These are phyloP conservation scores for Polymixis lichenea DNA, from an alignment of 2,888 invertebrate species.

Conservation along the genomic window DNA sequence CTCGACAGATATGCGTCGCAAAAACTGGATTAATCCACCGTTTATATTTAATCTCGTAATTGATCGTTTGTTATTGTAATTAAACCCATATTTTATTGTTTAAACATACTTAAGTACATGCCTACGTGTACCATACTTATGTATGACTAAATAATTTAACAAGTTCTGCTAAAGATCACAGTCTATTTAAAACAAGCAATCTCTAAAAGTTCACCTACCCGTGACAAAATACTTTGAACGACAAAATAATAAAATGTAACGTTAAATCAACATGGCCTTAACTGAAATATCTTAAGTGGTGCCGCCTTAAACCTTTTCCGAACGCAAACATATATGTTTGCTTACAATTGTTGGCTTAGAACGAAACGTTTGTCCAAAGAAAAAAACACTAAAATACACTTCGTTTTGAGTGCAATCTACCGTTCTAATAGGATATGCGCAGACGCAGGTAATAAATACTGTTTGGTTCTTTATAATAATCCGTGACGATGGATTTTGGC, in stretches of 20 bases:
- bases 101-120: neutral
- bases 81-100: slow-evolving; percentile 30
- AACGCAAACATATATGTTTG: slow-evolving; percentile 81
- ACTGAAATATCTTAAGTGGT: slow-evolving; percentile 73
- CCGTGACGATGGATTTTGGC: slow-evolving; percentile 61
- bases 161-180: neutral
- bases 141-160: neutral
- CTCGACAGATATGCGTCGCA: neutral
- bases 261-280: slow-evolving; percentile 67
- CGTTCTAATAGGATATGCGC: slow-evolving; percentile 81
- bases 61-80: slow-evolving; percentile 23
- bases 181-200: slow-evolving; percentile 6
- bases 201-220: slow-evolving; percentile 35
- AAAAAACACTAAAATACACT: slow-evolving; percentile 64
- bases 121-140: neutral
- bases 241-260: slow-evolving; percentile 57
- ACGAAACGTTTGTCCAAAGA: slow-evolving; percentile 72
- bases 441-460: slow-evolving; percentile 59
- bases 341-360: slow-evolving; percentile 79
- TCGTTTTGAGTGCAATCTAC: slow-evolving; percentile 77
- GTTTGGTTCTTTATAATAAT: slow-evolving; percentile 74
- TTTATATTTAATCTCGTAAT: slow-evolving; percentile 13
- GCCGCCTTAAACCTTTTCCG: slow-evolving; percentile 79
- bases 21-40: slow-evolving; percentile 36
- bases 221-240: slow-evolving; percentile 38